A percentile compares a stretch with the other conserved stretches of the same genome.
phyloP scores from a whole-genome alignment of 2,797 vertebrate species.

The Crocodylus rhombifer region DNA sequence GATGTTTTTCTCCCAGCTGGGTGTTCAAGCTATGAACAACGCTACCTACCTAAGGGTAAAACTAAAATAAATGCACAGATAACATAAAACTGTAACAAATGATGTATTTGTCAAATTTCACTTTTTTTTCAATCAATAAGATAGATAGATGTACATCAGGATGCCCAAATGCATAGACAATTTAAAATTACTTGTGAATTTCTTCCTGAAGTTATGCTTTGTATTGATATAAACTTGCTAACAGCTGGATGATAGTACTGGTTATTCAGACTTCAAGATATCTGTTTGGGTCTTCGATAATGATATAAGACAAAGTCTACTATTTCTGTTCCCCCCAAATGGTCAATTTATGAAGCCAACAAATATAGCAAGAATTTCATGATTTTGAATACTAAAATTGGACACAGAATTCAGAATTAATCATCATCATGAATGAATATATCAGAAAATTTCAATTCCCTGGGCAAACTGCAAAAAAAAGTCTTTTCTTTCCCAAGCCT shows the following conservation, averaged over 20 bases:
- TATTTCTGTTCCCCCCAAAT: neutral
- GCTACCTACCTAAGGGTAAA: neutral
- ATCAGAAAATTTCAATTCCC: neutral
- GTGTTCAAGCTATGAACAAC: neutral
- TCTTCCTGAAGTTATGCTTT: neutral
- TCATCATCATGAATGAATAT: neutral
- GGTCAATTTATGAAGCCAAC: neutral
- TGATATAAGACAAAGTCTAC: neutral
- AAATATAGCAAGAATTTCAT: neutral
- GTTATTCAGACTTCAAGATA: conserved; percentile 7
- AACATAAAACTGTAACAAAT: neutral
- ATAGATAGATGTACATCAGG: too few relatives aligned
- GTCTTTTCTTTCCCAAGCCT: neutral
- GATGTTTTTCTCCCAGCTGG: neutral
- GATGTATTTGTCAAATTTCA: neutral
- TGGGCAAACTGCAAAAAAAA: neutral
- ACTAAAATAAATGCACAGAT: neutral
- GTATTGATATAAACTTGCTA: neutral
- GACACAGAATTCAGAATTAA: neutral
- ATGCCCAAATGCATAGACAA: neutral
- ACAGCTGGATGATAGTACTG: neutral
- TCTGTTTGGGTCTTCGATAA: fast-evolving
- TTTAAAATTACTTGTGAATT: conserved; percentile 20
- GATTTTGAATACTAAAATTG: neutral
- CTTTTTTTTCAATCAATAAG: neutral